Base-by-base conservation (phyloP, 2,113 vertebrate genomes). In the Progne subis region DNA sequence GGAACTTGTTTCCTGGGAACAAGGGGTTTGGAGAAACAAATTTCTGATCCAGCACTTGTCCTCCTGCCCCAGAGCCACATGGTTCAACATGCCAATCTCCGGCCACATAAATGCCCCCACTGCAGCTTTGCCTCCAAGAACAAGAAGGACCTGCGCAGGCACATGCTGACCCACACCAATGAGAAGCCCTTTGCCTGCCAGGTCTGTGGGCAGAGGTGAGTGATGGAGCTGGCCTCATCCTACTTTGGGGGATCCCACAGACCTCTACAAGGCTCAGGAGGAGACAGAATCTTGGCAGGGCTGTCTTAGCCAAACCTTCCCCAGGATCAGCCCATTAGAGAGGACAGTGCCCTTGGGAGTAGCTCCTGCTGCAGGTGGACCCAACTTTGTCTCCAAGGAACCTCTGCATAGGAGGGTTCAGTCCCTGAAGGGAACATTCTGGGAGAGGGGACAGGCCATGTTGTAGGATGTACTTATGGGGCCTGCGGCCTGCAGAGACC, bases 51-150 rank as follows among this genome's bases (percentile, higher is more conserved):
- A 14, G 5, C 3, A 4, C 10, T 31, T 67, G 26, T 41, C 50
- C 53, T 65, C 18, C 41, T 60, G 41, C 23, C 24, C 20, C 92
- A 99, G 99, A 95, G 87, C 89, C 99, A 99, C 97, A 99, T 99
- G 99, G 98, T 81, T 8, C 98, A 98, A 90, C 99, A 99, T 25
- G 98, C 99, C 12, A 98, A 98, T 96, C 98, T 99, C 7, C 98
- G 99, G 47, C 99, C 99, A 24, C 99, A 99, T 97, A 99, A 99
- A 97, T 99, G 99, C 95, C 96, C 95, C 49, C 98, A 98, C 95
- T 99, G 99, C 98, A 99, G 99, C 96, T 99, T 99, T 3, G 99
- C 99, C 88, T 99, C 99, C 86, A 99, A 99, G 97, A 99, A 99
- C 98, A 99, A 99, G 97, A 99, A 99, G 94, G 99, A 99, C 93